phyloP scores from a whole-genome alignment of 2,113 vertebrate species.

The Dipodomys spectabilis region DNA sequence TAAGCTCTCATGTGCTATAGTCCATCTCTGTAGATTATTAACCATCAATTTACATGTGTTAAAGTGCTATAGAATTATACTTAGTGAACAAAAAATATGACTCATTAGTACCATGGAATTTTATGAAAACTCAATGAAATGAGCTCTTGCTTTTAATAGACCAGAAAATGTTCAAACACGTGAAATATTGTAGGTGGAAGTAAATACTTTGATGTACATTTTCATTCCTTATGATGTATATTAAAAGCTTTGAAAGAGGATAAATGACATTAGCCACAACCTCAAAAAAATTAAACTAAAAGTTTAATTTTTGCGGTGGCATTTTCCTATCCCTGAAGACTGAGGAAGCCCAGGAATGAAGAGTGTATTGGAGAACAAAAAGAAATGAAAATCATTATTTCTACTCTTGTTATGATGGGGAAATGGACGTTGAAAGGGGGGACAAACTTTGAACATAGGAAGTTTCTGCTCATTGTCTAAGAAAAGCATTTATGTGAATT shows the following conservation, averaged over 20 bases:
- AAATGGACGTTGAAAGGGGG: neutral
- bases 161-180: slow-evolving; percentile 77
- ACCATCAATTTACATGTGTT: slow-evolving; percentile 59
- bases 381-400: neutral
- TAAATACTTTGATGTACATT: slow-evolving; percentile 73
- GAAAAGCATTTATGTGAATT: slow-evolving; percentile 2
- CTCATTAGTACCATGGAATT: slow-evolving; percentile 65
- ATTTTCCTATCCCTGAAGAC: slow-evolving; percentile 26
- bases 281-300: slow-evolving; percentile 42
- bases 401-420: neutral
- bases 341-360: slow-evolving; percentile 58
- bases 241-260: slow-evolving; percentile 69
- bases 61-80: slow-evolving; percentile 52
- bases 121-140: slow-evolving; percentile 68
- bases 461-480: slow-evolving; percentile 29
- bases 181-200: slow-evolving; percentile 80
- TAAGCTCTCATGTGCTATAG: slow-evolving; percentile 41
- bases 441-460: neutral
- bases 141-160: slow-evolving; percentile 77
- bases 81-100: slow-evolving; percentile 21
- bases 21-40: slow-evolving; percentile 43
- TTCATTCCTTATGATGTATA: slow-evolving; percentile 79
- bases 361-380: neutral
- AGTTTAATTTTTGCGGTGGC: slow-evolving; percentile 11
- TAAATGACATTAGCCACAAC: slow-evolving; percentile 26